phyloP scores from a whole-genome alignment of 2,888 invertebrate genomes.

The Nomada lathburiana region DNA sequence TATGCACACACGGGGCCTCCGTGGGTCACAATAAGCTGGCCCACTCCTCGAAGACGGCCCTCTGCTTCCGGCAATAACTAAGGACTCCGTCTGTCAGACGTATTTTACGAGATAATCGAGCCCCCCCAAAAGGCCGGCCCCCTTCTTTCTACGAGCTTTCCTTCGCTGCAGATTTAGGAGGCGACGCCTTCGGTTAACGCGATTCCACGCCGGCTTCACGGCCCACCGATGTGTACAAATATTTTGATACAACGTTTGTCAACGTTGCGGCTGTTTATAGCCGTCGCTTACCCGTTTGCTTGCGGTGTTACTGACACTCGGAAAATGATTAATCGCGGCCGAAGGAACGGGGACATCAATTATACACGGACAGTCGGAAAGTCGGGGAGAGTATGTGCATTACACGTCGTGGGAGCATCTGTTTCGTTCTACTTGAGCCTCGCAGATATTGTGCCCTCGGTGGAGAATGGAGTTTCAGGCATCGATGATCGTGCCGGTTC shows the following conservation, averaged over 20 bases:
- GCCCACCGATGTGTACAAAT: conserved; percentile 36
- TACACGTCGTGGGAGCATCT: conserved; percentile 39
- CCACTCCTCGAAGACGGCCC: conserved; percentile 10
- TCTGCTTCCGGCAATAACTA: conserved; percentile 71
- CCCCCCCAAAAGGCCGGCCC: conserved; percentile 17
- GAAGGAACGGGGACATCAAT: conserved; percentile 41
- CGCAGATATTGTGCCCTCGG: conserved; percentile 12
- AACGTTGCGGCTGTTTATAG: conserved; percentile 38
- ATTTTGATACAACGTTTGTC: conserved; percentile 46
- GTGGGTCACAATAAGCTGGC: background rate
- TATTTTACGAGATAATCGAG: conserved; percentile 72
- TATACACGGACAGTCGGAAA: conserved; percentile 35
- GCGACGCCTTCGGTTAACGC: conserved; percentile 26
- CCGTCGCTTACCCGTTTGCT: background rate
- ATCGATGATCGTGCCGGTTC: conserved; percentile 44
- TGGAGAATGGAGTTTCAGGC: conserved; percentile 25
- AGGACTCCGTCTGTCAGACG: conserved; percentile 52
- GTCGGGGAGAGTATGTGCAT: conserved; percentile 6
- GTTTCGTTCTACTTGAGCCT: conserved; percentile 24
- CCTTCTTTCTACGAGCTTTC: background rate
- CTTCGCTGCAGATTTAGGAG: conserved; percentile 30
- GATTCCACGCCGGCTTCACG: conserved; percentile 21
- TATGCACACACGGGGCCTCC: conserved; percentile 7
- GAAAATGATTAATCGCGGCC: conserved; percentile 41
- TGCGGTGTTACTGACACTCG: conserved; percentile 9